Percentiles rank a stretch among this genome's conserved stretches.
These are phyloP conservation scores for Pampus argenteus DNA, from an alignment of 2,797 vertebrate genomes.

Conservation along the genomic window DNA sequence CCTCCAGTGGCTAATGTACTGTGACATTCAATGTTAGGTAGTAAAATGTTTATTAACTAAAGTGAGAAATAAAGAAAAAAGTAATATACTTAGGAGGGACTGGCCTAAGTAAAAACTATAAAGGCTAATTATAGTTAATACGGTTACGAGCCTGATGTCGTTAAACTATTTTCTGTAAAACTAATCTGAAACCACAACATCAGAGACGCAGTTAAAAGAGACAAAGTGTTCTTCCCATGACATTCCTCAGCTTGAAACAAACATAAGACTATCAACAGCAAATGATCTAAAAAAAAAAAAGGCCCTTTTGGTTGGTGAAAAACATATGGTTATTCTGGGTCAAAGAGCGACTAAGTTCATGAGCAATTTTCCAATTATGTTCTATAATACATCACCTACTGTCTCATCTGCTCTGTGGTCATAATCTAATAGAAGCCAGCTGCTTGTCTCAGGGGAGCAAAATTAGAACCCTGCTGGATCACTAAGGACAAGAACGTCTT, in stretches of 20 bases:
- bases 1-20: constrained; percentile 25
- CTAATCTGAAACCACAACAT: constrained; percentile 16
- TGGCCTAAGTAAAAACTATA: constrained; percentile 16
- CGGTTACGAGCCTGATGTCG: background rate
- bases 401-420: constrained; percentile 78
- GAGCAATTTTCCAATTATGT: constrained; percentile 78
- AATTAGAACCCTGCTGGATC: constrained; percentile 80
- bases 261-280: constrained; percentile 49
- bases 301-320: constrained; percentile 39
- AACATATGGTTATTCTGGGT: constrained; percentile 67
- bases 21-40: constrained; percentile 20
- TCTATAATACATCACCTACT: constrained; percentile 81
- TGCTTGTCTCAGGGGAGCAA: constrained; percentile 76
- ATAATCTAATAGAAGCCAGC: constrained; percentile 82
- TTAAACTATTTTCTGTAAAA: constrained; percentile 2
- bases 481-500: constrained; percentile 79
- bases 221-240: constrained; percentile 35
- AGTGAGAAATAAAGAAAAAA: constrained; percentile 13
- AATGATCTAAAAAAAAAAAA: constrained; percentile 48
- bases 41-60: constrained; percentile 29
- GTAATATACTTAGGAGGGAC: constrained; percentile 4
- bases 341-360: constrained; percentile 77
- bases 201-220: constrained; percentile 34
- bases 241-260: constrained; percentile 43
- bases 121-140: constrained; percentile 9